Base-by-base conservation (phyloP, 2,888 invertebrate genomes). In the Pherbina coryleti region DNA sequence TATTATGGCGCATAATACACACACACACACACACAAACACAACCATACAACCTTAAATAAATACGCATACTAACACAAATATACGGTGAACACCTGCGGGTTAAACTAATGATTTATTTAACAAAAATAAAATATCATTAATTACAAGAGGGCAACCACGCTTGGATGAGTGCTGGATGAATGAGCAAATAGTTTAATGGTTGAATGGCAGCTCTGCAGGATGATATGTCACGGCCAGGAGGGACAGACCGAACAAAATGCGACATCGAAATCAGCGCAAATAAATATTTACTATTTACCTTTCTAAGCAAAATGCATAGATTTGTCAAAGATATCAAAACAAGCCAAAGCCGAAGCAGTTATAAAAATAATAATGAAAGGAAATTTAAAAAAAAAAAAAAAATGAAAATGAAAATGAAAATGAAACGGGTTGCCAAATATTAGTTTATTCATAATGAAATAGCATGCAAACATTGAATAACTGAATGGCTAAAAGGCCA, bases 51-150 rank as follows among this genome's bases (percentile, higher is more conserved):
- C 57, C 57, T 25, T 22, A 9, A 11, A 67, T 28, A 28, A 25
- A 22, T 51, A 22, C n/a, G n/a, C n/a, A n/a, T n/a, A n/a, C 69
- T 5, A n/a, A 64, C 28, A 31, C 64, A 25, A 62, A 62, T n/a
- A 64, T 34, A 64, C 34, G 22, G 2, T 22, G 60, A 3, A 8
- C 62, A 31, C 60, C 53, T 67, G 37, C 67, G 55, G 67, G 51
- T 66, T 53, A 19, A 67, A 66, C 75, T 75, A 67, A 75, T 75
- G 75, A 75, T 75, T 75, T 75, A 75, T 75, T 75, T 75, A 67
- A 55, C 67, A n/a, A 62, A 51, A 66, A 75, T 75, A 67, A 66
- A 73, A 53, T 67, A 55, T 67, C 67, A 55, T 67, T 67, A 55
- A 57, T 66, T 55, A 55, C 51, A 53, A 49, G 37, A 8, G 14